Conservation (phyloP, 2,113 vertebrate genomes). For the Microtus montanus region DNA sequence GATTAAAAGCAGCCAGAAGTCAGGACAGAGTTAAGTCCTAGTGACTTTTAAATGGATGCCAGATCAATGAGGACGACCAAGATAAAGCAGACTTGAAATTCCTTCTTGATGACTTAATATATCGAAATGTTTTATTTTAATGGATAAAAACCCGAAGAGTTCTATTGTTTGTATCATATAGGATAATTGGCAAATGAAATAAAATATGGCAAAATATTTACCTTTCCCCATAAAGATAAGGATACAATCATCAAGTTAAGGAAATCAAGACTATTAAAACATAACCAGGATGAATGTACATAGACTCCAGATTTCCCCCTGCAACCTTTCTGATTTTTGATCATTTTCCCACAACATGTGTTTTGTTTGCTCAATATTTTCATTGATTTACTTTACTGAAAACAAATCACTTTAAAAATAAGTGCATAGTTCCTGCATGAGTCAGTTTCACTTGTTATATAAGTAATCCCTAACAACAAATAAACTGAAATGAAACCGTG, state of each 20-base stretch:
- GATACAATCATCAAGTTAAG: neutral
- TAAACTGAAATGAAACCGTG: neutral
- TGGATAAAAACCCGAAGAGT: constrained; percentile 36
- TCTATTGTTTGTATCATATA: constrained; percentile 11
- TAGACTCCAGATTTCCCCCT: neutral
- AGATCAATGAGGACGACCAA: constrained; percentile 32
- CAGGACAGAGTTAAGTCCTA: constrained; percentile 51
- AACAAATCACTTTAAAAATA: constrained; percentile 36
- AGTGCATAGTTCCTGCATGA: neutral
- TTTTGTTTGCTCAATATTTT: neutral
- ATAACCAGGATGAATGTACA: neutral
- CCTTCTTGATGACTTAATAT: neutral
- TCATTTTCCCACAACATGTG: neutral
- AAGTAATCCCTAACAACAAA: constrained; percentile 24
- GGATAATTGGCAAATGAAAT: neutral
- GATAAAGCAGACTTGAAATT: constrained; percentile 44
- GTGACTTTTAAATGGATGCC: constrained; percentile 44
- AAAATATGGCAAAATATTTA: constrained; percentile 1
- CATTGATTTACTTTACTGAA: constrained; percentile 21
- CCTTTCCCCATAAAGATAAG: neutral
- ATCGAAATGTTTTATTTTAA: constrained; percentile 39
- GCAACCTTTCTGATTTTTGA: neutral
- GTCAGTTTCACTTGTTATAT: neutral
- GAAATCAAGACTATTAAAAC: neutral
- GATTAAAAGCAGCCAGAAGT: constrained; percentile 51